Evolutionary conservation across 2,113 vertebrate species (phyloP), one percentile per base, ranked within the genome.

Genomic region (Thunnus maccoyii): DNA sequence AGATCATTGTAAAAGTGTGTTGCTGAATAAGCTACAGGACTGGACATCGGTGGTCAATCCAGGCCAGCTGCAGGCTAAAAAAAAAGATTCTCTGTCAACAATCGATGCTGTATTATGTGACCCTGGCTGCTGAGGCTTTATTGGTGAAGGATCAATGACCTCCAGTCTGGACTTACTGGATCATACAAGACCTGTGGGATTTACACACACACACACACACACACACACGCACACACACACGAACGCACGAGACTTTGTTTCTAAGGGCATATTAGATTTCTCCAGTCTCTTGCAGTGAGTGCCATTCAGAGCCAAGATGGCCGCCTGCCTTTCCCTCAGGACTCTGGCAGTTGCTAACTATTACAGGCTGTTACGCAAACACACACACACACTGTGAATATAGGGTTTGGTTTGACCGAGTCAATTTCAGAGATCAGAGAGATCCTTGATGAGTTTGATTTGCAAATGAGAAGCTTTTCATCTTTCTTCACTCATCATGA

Each of bases 81-180:
- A 84, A 72, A 10, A 7, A 58, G 61, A 78, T 76, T 54, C 36
- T 86, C 61, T 62, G 57, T 30, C 14, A 10, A 51, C 77, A 41
- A 83, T 88, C 76, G 18, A 90, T 88, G 69, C 0, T 2, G 25
- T 69, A 61, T 89, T 69, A 86, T 84, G 71, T 80, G 86, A 87
- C 80, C 54, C 55, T 22, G 64, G 64, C 72, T 70, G 77, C 85
- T 61, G 68, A 70, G 81, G 66, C 52, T 82, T 80, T 80, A 87
- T 22, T 79, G 80, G 72, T 68, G 54, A 50, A 54, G 58, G 84
- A 90, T 93, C 92, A 74, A 66, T 86, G 83, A 86, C 65, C 73
- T 83, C 36, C 20, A 75, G 86, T 80, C 84, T 78, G 89, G 71
- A 82, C 52, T 84, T 81, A 86, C 83, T 64, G 90, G 78, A 86